Base-by-base conservation (phyloP, 2,113 vertebrate genomes). In the Felis chaus region DNA sequence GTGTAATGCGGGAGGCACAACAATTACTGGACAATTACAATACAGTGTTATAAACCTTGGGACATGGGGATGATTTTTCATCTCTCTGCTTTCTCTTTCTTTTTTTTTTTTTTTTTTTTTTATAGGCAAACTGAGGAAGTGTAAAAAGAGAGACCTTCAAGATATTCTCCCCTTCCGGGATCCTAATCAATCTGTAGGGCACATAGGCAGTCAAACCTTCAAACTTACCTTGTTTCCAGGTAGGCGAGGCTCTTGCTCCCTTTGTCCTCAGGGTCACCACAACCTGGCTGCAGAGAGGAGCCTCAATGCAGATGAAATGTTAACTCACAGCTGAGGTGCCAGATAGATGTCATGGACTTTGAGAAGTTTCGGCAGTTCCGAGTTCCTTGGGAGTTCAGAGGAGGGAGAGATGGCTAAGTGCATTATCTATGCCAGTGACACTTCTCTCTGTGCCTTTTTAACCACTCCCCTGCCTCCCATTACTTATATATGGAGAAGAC, bases 391-490 rank as follows among this genome's bases (percentile, higher is more conserved):
- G 90, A 78, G 12, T 92, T 96, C 84, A 5, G 55, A 95, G 65
- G 55, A 69, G 45, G 66, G 39, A 57, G 83, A 55, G 31, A 69
- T 18, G 31, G 57, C 55, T 85, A 80, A 90, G 39, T 48, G 76
- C 55, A 23, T 88, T 65, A 73, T 45, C 48, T 29, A 27, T n/a
- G 76, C 84, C 76, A 85, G 48, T 41, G 61, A 66, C 4, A 57
- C 41, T 82, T 93, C 92, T 53, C 39, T 74, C 66, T 89, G 76
- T 3, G 25, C 10, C 41, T 36, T 88, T 74, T 94, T 53, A 71
- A 90, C 90, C 65, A 82, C 73, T 94, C 74, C 79, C 86, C 16
- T 74, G 73, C 65, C 36, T 96, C 92, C 48, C 65, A 92, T 96
- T 88, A 79, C 84, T 92, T 68, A 63, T 16, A 36, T 23, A 29